phyloP scores from a whole-genome alignment of 1,140 invertebrate species.

The Drosophila athabasca region DNA sequence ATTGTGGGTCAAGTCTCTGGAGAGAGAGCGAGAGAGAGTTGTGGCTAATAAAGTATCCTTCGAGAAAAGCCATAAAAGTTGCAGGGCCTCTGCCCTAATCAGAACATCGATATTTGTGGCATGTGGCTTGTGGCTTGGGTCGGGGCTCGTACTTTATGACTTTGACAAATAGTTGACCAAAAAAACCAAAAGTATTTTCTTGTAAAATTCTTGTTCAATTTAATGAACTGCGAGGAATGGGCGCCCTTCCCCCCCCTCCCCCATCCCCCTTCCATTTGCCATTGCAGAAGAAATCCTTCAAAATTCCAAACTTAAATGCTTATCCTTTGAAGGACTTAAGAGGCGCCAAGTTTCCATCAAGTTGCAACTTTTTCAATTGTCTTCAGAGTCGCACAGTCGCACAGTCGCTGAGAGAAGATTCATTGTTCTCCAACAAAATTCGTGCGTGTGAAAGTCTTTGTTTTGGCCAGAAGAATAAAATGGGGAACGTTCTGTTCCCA shows the following conservation, averaged over 20 bases:
- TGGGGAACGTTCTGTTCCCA: too few species aligned
- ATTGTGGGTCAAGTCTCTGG: slow-evolving; percentile 22
- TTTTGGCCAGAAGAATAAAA: too few species aligned
- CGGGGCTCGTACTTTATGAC: slow-evolving; percentile 39
- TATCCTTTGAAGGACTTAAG: background rate
- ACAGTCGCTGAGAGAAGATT: too few species aligned
- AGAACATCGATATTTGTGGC: slow-evolving; percentile 73
- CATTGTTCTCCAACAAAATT: too few species aligned
- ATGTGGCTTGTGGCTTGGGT: slow-evolving; percentile 30
- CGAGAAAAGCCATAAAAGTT: slow-evolving; percentile 41
- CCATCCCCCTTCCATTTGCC: background rate
- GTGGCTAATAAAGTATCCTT: slow-evolving; percentile 38
- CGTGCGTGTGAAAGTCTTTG: background rate
- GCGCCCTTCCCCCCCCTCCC: too few species aligned
- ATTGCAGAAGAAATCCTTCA: background rate
- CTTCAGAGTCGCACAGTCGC: too few species aligned
- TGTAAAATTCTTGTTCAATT: slow-evolving; percentile 12
- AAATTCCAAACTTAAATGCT: background rate
- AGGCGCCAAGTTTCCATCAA: too few species aligned
- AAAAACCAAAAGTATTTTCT: slow-evolving; percentile 13
- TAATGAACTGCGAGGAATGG: slow-evolving; percentile 28
- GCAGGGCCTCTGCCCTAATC: slow-evolving; percentile 22
- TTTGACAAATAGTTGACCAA: slow-evolving; percentile 46
- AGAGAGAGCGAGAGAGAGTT: slow-evolving; percentile 3
- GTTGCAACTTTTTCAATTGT: background rate